A percentile compares a stretch with the other conserved stretches of the same genome.
These are phyloP conservation scores for Conger conger DNA, from an alignment of 2,113 vertebrate genomes.

Conservation along the genomic window DNA sequence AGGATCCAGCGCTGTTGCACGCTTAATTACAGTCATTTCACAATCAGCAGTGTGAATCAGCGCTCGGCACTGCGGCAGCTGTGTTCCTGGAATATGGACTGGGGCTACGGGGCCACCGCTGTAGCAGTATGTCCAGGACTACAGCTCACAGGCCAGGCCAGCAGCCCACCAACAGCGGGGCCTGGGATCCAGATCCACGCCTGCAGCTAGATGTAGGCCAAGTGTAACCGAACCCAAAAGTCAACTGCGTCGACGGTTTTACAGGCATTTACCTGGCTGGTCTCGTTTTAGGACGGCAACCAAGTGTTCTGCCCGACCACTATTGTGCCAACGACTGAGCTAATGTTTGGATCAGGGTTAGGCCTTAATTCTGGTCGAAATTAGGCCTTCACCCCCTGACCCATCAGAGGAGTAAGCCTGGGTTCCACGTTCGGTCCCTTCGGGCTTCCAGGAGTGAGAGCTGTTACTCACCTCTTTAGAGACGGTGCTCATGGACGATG, in stretches of 20 bases:
- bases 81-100: background rate
- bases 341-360: no score
- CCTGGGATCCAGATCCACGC: background rate
- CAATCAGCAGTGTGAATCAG: background rate
- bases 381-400: background rate
- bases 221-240: background rate
- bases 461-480: conserved; percentile 81
- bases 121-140: background rate
- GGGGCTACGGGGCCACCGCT: background rate
- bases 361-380: no score
- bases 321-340: background rate
- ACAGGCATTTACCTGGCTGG: background rate
- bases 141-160: background rate
- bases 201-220: background rate
- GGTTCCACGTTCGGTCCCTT: background rate
- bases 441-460: background rate
- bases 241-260: background rate
- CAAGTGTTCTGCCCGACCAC: background rate
- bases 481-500: conserved; percentile 65
- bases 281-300: background rate
- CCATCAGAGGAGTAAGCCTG: background rate
- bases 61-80: background rate
- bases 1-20: background rate
- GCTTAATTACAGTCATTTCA: conserved; percentile 3
- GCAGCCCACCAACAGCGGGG: background rate